Evolutionary conservation across 2,113 vertebrate species (phyloP).

Genomic region (Cochlearius cochlearius): DNA sequence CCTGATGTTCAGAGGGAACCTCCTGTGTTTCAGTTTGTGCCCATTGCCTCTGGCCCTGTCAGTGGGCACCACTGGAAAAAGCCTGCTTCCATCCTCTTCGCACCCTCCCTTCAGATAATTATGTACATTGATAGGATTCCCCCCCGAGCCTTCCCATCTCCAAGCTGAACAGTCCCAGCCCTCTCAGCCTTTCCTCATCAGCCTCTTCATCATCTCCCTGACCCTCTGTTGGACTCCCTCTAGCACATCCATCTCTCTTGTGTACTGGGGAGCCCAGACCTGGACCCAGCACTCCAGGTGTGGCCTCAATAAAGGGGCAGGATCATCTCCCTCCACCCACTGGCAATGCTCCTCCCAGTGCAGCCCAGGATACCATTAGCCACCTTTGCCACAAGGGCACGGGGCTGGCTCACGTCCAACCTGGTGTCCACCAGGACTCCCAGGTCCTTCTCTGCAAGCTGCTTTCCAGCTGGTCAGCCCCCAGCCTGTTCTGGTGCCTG

Average conservation of each 20-base stretch:
- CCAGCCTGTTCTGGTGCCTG: background rate
- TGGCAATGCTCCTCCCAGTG: background rate
- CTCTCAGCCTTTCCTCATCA: background rate
- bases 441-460: background rate
- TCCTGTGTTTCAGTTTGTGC: background rate
- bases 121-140: background rate
- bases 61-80: background rate
- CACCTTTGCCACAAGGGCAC: background rate
- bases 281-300: background rate
- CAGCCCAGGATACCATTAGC: background rate
- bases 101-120: background rate
- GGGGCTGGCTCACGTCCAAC: background rate
- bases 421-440: background rate
- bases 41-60: background rate
- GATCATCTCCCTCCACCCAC: background rate
- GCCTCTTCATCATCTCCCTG: background rate
- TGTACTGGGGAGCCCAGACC: background rate
- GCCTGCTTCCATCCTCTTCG: background rate
- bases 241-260: background rate
- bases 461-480: background rate
- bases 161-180: background rate
- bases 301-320: background rate
- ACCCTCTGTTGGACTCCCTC: background rate
- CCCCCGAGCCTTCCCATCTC: background rate
- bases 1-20: background rate